Conservation (phyloP, 2,113 vertebrate species). For the Menura novaehollandiae region DNA sequence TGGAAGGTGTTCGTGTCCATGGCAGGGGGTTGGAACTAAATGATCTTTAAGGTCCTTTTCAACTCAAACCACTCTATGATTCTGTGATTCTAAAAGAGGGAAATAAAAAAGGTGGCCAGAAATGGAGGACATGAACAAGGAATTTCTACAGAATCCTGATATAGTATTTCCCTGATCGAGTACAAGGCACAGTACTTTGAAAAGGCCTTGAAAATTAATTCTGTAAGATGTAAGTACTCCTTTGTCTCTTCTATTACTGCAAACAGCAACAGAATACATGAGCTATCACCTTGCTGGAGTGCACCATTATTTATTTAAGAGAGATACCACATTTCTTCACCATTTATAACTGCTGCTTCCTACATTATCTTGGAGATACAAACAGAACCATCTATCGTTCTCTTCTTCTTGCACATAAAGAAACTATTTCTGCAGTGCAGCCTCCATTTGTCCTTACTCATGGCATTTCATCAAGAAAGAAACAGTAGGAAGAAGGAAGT, state of each 20-base stretch:
- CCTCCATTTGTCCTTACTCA: background rate
- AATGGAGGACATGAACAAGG: background rate
- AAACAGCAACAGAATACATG: background rate
- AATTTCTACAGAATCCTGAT: background rate
- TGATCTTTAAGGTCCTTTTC: background rate
- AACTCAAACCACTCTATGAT: background rate
- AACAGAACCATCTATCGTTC: background rate
- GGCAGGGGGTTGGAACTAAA: fast-evolving
- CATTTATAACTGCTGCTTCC: background rate
- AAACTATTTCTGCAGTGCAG: background rate
- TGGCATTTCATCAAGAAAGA: background rate
- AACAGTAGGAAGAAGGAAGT: background rate
- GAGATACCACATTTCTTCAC: background rate
- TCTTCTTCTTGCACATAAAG: background rate
- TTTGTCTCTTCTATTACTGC: background rate
- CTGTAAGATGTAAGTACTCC: background rate
- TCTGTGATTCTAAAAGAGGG: background rate
- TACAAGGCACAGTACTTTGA: background rate
- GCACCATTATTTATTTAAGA: background rate
- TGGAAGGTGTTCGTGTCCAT: background rate
- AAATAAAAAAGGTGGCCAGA: background rate
- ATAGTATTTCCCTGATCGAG: background rate
- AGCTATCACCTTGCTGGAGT: background rate
- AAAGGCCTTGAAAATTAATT: background rate
- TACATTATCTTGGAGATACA: background rate